Conservation (phyloP, 1,140 invertebrate genomes). For the Phymorhynchus buccinoides region DNA sequence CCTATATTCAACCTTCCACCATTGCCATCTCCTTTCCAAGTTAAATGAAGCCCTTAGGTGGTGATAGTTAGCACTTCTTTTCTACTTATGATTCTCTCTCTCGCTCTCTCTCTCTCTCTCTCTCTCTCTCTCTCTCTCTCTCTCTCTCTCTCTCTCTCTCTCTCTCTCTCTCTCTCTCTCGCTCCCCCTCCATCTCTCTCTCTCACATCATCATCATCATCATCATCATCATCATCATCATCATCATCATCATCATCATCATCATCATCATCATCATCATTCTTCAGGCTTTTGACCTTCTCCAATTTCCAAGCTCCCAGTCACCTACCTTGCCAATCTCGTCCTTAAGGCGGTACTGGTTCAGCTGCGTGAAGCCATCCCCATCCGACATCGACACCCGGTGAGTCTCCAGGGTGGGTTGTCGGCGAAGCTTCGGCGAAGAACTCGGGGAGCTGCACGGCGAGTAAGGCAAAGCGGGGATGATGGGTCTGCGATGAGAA, state of each 20-base stretch:
- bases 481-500: background rate
- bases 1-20: too few species aligned
- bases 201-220: background rate
- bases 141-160: too few species aligned
- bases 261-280: background rate
- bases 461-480: constrained; percentile 83
- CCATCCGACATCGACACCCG: constrained; percentile 87
- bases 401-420: constrained; percentile 85
- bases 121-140: background rate
- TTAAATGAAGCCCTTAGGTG: too few species aligned
- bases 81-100: too few species aligned
- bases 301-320: too few species aligned
- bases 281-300: too few species aligned
- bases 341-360: constrained; percentile 95
- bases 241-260: background rate
- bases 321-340: constrained; percentile 91
- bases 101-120: background rate
- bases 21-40: too few species aligned
- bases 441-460: constrained; percentile 81
- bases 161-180: background rate
- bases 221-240: background rate
- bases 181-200: background rate
- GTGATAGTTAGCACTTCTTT: too few species aligned
- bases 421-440: constrained; percentile 82
- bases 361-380: constrained; percentile 89